Percentiles rank a stretch among this genome's conserved stretches.
phyloP scores from a whole-genome alignment of 1,140 invertebrate species.

The Octopus bimaculoides region DNA sequence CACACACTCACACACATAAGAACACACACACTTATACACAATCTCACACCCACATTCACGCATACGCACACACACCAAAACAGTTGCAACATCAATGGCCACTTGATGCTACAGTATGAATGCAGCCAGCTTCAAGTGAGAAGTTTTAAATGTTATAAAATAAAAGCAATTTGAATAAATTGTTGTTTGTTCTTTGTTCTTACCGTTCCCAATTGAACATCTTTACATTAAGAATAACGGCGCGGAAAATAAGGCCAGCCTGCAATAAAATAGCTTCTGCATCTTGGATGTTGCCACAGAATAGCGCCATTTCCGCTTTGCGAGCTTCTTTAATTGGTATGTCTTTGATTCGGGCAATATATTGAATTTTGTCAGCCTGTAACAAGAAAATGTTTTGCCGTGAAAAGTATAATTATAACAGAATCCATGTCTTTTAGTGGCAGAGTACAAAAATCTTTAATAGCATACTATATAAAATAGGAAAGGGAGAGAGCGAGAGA shows the following conservation, averaged over 20 bases:
- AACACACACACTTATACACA: too few species aligned
- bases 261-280: conserved; percentile 81
- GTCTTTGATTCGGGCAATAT: conserved; percentile 78
- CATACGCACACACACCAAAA: too few species aligned
- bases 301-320: conserved; percentile 76
- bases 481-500: too few species aligned
- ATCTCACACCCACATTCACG: too few species aligned
- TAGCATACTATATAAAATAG: too few species aligned
- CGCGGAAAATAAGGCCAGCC: conserved; percentile 72
- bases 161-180: background rate
- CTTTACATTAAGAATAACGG: conserved; percentile 77
- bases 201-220: conserved; percentile 83
- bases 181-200: conserved; percentile 6
- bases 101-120: too few species aligned
- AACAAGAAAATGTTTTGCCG: conserved; percentile 17
- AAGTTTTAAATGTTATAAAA: background rate
- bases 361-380: conserved; percentile 83
- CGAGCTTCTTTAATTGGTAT: conserved; percentile 65
- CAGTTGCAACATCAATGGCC: too few species aligned
- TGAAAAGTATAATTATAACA: too few species aligned
- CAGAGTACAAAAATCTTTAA: too few species aligned
- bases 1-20: too few species aligned
- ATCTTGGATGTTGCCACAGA: conserved; percentile 75
- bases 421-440: too few species aligned
- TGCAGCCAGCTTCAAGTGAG: background rate